Percentiles rank a stretch among this genome's conserved stretches.
These are phyloP conservation scores for Galerucella calmariensis DNA, from an alignment of 2,888 invertebrate species.

Conservation along the genomic window DNA sequence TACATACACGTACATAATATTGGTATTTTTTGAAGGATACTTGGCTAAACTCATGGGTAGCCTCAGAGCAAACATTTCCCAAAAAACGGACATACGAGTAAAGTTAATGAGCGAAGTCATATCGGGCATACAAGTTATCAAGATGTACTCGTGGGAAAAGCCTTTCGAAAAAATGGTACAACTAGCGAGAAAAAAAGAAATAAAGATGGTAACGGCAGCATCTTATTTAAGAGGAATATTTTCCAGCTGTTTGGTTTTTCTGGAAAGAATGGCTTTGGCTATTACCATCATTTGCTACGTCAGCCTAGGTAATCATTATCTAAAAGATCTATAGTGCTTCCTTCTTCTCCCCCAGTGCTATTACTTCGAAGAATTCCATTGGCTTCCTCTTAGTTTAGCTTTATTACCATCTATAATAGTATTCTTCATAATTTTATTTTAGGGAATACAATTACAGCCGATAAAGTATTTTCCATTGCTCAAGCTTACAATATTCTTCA, in stretches of 20 bases:
- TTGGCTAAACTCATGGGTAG: conserved; percentile 61
- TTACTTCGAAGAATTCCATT: too few relatives aligned
- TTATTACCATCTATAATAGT: background rate
- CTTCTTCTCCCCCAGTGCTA: too few relatives aligned
- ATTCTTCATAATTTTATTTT: background rate
- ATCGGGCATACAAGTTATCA: conserved; percentile 78
- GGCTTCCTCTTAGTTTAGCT: too few relatives aligned
- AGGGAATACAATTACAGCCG: conserved; percentile 61
- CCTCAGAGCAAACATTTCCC: conserved; percentile 64
- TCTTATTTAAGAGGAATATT: conserved; percentile 76
- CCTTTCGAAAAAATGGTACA: conserved; percentile 74
- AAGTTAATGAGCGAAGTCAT: conserved; percentile 80
- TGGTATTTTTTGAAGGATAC: conserved; percentile 44
- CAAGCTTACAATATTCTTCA: conserved; percentile 66
- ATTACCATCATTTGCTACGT: conserved; percentile 83
- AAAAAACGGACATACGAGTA: conserved; percentile 73
- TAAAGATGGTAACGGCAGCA: conserved; percentile 69
- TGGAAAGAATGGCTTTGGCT: conserved; percentile 84
- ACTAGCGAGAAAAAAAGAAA: conserved; percentile 72
- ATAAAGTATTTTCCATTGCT: conserved; percentile 65
- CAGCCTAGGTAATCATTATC: conserved; percentile 67
- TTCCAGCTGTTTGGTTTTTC: conserved; percentile 77
- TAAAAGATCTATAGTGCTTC: too few relatives aligned
- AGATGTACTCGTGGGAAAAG: conserved; percentile 83
- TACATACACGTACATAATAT: too few relatives aligned